These are phyloP conservation scores for Girardinichthys multiradiatus DNA, from an alignment of 2,113 vertebrate genomes.

Conservation along the genomic window DNA sequence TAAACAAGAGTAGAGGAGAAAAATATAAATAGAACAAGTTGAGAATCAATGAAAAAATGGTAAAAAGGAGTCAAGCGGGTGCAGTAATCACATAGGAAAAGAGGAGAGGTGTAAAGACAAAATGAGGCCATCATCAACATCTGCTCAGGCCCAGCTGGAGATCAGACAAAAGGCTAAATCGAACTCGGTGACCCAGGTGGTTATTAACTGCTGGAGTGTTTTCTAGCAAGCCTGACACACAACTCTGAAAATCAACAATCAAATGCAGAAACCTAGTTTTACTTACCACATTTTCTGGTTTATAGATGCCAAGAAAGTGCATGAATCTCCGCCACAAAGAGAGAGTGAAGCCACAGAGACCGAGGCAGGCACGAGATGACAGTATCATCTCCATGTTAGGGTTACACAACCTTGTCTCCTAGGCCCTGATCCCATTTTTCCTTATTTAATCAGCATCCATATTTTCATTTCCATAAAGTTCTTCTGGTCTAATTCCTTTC, in stretches of 20 bases:
- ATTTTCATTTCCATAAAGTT: background rate
- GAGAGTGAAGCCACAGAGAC: background rate
- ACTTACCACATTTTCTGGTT: background rate
- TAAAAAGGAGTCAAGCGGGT: background rate
- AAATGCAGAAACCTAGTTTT: background rate
- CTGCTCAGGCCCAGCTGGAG: slow-evolving; percentile 53
- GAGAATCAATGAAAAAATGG: background rate
- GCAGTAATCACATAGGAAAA: background rate
- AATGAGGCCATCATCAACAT: background rate
- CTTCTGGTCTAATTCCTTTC: slow-evolving; percentile 26
- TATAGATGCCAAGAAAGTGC: background rate
- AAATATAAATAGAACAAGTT: background rate
- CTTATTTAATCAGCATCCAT: background rate
- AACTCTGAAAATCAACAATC: background rate
- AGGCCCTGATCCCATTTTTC: background rate
- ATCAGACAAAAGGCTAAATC: slow-evolving; percentile 16
- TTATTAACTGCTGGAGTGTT: slow-evolving; percentile 25
- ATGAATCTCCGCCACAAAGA: background rate
- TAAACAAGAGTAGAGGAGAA: background rate
- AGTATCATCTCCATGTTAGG: slow-evolving; percentile 19
- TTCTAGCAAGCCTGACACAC: background rate
- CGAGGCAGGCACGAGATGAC: slow-evolving; percentile 20
- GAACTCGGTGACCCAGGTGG: slow-evolving; percentile 11
- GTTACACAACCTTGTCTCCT: background rate
- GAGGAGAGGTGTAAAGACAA: background rate